A percentile compares a stretch with the other conserved stretches of the same genome.
These are phyloP conservation scores for Exaiptasia diaphana DNA, from an alignment of 64 coral and sea anemone species.

Conservation along the genomic window DNA sequence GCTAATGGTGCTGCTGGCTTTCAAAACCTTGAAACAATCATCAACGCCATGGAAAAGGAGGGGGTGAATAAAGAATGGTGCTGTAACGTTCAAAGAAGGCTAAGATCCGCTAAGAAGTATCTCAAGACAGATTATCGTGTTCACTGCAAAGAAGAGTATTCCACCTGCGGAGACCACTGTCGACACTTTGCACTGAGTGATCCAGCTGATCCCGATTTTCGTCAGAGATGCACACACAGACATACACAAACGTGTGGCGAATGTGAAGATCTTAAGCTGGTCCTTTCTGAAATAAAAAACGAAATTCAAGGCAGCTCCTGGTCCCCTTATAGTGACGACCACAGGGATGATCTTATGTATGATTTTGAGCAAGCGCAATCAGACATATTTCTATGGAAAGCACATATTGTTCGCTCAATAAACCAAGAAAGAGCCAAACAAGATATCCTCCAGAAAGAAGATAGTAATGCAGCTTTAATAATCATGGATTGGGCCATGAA, in stretches of 20 bases:
- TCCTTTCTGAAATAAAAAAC: conserved; percentile 14
- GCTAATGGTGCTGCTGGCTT: conserved; percentile 41
- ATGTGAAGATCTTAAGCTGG: conserved; percentile 36
- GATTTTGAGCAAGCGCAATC: conserved; percentile 32
- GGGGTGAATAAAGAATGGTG: conserved; percentile 21
- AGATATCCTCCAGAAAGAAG: conserved; percentile 33
- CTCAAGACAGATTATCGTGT: conserved; percentile 45
- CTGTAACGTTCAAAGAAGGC: conserved; percentile 6
- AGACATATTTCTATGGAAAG: conserved; percentile 36
- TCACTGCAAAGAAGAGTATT: conserved; percentile 24
- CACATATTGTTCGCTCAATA: conserved; percentile 43
- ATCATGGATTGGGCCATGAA: conserved; percentile 64
- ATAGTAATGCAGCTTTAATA: conserved; percentile 14
- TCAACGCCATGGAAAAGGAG: conserved; percentile 31
- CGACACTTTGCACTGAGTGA: conserved; percentile 48
- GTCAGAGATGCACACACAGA: conserved; percentile 21
- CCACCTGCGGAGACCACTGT: conserved; percentile 13
- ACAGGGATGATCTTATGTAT: conserved; percentile 50
- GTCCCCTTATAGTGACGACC: conserved; percentile 28
- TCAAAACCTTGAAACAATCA: conserved; percentile 5
- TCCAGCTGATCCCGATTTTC: conserved; percentile 31
- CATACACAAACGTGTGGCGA: conserved; percentile 7
- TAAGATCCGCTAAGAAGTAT: conserved; percentile 46
- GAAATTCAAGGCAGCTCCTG: conserved; percentile 2
- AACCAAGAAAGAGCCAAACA: conserved; percentile 47